Conservation (phyloP, 1,140 invertebrate genomes). For the Acarapis woodi region DNA sequence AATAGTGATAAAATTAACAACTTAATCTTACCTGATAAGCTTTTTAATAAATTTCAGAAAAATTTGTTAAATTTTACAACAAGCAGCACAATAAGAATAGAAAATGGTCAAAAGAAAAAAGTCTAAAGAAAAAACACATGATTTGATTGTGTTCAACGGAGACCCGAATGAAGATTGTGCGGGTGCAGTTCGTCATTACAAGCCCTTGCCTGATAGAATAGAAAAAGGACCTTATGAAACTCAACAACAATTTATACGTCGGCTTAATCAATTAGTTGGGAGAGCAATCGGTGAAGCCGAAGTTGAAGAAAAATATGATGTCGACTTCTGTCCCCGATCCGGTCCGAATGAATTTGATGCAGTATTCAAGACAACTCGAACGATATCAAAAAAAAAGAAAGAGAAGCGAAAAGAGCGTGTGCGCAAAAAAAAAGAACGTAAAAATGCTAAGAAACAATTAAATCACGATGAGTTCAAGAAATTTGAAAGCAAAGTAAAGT, state of each 20-base stretch:
- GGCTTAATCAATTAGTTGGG: slow-evolving; percentile 5
- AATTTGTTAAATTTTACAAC: no score
- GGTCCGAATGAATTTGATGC: no score
- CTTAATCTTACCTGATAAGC: no score
- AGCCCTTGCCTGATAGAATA: slow-evolving; percentile 2
- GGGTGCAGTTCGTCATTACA: slow-evolving; percentile 1
- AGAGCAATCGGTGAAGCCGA: slow-evolving; percentile 7
- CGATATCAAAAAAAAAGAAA: background rate
- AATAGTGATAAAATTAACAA: no score
- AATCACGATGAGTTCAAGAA: background rate
- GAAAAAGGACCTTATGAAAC: slow-evolving; percentile 8
- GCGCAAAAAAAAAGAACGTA: background rate
- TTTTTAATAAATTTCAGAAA: no score
- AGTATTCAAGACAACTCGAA: background rate
- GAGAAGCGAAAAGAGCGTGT: background rate
- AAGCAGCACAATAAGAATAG: no score
- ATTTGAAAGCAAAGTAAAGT: background rate
- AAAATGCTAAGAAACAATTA: background rate
- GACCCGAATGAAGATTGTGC: background rate
- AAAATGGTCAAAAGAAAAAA: no score
- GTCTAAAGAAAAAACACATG: no score
- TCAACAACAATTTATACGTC: slow-evolving; percentile 7
- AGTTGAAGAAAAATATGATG: slow-evolving; percentile 10
- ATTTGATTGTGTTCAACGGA: no score
- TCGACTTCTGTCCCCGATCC: slow-evolving; percentile 8